Percentiles rank a stretch among this genome's conserved stretches.
phyloP scores from a whole-genome alignment of 2,113 vertebrate genomes.

The Prietella phreatophila region DNA sequence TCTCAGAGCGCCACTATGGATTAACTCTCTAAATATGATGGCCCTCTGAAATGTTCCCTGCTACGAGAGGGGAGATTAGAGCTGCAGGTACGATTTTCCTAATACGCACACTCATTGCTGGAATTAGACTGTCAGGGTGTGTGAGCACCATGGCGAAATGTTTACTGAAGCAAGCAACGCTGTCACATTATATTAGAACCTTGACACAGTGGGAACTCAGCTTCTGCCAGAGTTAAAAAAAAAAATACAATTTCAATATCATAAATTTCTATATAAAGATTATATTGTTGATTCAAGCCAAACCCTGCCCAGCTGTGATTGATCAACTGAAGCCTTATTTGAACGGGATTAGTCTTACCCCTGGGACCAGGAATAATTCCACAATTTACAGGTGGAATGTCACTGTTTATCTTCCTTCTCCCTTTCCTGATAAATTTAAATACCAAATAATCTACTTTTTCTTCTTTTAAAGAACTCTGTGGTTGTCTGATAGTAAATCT shows the following conservation, averaged over 20 bases:
- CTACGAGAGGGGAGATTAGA: slow-evolving; percentile 28
- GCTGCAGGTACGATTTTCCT: slow-evolving; percentile 23
- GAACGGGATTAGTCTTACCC: background rate
- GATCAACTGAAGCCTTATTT: background rate
- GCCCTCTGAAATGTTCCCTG: background rate
- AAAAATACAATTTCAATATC: background rate
- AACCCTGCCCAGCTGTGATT: slow-evolving; percentile 5
- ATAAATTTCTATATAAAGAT: background rate
- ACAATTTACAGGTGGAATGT: background rate
- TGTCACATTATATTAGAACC: slow-evolving; percentile 42
- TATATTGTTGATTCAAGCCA: background rate
- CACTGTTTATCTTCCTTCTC: background rate
- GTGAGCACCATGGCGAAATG: slow-evolving; percentile 23
- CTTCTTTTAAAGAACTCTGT: background rate
- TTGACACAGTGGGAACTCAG: background rate
- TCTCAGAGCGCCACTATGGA: slow-evolving; percentile 10
- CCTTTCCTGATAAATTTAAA: background rate
- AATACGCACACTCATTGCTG: slow-evolving; percentile 1
- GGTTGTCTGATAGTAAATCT: background rate
- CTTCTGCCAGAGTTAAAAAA: background rate
- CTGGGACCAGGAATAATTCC: background rate
- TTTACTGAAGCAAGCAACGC: slow-evolving; percentile 43
- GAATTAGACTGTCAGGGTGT: slow-evolving; percentile 28
- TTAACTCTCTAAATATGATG: slow-evolving; percentile 13
- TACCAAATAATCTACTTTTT: background rate